Evolutionary conservation across 2,797 vertebrate species (phyloP), one percentile per base, ranked within the genome.

Genomic region (Halcyon leucocephala): DNA sequence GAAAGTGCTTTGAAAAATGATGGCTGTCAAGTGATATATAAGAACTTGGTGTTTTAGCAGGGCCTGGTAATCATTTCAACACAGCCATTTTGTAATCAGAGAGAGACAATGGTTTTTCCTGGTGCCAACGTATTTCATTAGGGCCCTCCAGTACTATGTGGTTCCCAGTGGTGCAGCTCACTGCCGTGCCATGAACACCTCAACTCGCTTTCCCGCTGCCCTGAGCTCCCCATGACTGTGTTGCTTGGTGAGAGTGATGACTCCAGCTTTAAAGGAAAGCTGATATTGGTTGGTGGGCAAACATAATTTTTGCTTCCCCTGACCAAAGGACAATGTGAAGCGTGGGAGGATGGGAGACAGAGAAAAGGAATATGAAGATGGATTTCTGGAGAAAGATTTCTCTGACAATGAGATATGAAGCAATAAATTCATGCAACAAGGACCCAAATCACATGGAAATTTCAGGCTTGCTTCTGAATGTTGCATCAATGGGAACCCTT

Each of bases 1-100:
- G 76, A 97, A 95, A 96, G 42, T 13, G 18, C 92, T 97, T 97
- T 97, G 95, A 97, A 95, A 95, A 97, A 87, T 18, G 82, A 86
- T 88, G 95, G 72, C 61, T 96, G 89, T 89, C 90, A 97, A 96
- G 93, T 95, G 83, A 88, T 95, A 58, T 94, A 94, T 95, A 92
- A 94, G 93, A 95, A 55, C 88, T 78, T 93, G 83, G 74, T 90
- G 83, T 94, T 95, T 92, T 71, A 96, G 90, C 87, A 67, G 73
- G 83, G 93, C 51, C 83, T 91, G 78, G 90, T 65, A 91, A 81
- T 92, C 82, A 94, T 95, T 97, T 96, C 92, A 96, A 94, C 92
- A 96, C 42, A 91, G 39, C 82, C 88, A 90, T 93, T 94, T 96
- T 96, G 93, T 93, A 95, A 95, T 83, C 90, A 89, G 67, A 82